phyloP scores from a whole-genome alignment of 2,888 invertebrate species.

The Rhyacophila evoluta region DNA sequence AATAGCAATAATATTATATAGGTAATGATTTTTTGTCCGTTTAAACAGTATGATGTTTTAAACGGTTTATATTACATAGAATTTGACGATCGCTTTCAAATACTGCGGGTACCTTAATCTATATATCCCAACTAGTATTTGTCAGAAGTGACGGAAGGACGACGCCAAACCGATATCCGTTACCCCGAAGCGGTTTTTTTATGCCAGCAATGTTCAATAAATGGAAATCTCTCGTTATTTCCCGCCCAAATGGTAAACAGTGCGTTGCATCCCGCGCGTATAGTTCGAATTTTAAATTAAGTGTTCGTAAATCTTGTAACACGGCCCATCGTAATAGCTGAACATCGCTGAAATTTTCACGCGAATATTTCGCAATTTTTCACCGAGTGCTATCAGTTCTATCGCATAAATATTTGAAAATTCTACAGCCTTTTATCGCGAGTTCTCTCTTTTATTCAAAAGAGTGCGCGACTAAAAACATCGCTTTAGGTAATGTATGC shows the following conservation, averaged over 20 bases:
- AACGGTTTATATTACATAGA: too few relatives aligned
- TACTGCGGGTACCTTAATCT: too few relatives aligned
- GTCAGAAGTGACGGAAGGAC: not conserved
- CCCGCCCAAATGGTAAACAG: constrained; percentile 18
- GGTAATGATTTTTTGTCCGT: too few relatives aligned
- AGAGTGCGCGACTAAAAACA: too few relatives aligned
- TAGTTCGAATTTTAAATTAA: not conserved
- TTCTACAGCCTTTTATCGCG: too few relatives aligned
- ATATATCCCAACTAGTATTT: not conserved
- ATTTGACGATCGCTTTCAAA: not conserved
- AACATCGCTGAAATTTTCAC: not conserved
- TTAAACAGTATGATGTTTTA: too few relatives aligned
- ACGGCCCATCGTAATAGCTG: not conserved
- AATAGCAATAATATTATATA: too few relatives aligned
- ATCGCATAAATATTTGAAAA: too few relatives aligned
- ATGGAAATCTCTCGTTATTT: constrained; percentile 21
- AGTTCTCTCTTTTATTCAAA: too few relatives aligned
- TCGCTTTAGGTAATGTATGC: too few relatives aligned
- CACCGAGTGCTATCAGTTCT: too few relatives aligned
- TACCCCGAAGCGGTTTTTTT: constrained; percentile 1
- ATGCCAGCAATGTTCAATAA: not conserved
- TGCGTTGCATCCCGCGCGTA: constrained; percentile 1
- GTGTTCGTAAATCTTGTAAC: constrained; percentile 15
- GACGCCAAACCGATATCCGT: constrained; percentile 2
- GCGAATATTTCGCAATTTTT: not conserved